Conservation (phyloP, 2,888 invertebrate genomes). For the Tetragnatha montana region DNA sequence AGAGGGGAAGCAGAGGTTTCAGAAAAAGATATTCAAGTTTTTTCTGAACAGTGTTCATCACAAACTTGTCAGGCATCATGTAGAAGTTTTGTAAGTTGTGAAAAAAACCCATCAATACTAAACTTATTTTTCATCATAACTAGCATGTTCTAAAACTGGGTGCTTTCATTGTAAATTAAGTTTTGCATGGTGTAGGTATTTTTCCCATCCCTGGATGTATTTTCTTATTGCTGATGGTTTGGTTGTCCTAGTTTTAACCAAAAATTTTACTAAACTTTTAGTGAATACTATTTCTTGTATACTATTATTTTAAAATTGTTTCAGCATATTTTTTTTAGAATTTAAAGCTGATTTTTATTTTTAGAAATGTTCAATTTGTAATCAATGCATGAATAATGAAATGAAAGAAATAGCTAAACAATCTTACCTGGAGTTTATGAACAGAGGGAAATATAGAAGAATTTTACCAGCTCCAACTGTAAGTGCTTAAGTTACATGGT, state of each 20-base stretch:
- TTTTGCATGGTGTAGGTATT: too few species aligned
- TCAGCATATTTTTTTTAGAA: too few species aligned
- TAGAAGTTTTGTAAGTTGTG: constrained; percentile 44
- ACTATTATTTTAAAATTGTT: too few species aligned
- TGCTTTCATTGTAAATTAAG: too few species aligned
- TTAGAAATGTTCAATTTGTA: constrained; percentile 84
- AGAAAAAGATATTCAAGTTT: constrained; percentile 65
- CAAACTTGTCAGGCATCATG: constrained; percentile 56
- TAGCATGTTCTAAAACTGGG: too few species aligned
- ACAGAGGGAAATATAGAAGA: constrained; percentile 86
- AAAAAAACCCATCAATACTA: background rate
- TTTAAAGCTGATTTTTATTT: background rate
- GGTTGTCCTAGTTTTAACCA: too few species aligned
- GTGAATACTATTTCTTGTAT: too few species aligned
- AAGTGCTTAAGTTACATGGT: constrained; percentile 24
- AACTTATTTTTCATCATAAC: background rate
- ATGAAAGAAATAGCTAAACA: constrained; percentile 80
- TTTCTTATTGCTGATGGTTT: background rate
- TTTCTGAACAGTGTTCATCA: constrained; percentile 58
- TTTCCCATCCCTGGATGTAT: too few species aligned
- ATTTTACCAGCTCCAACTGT: constrained; percentile 83
- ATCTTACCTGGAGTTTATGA: constrained; percentile 88
- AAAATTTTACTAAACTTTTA: too few species aligned
- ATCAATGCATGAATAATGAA: constrained; percentile 83
- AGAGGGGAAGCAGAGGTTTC: constrained; percentile 76